Base-by-base conservation (phyloP, 1,140 invertebrate species). In the Drosophila tani region DNA sequence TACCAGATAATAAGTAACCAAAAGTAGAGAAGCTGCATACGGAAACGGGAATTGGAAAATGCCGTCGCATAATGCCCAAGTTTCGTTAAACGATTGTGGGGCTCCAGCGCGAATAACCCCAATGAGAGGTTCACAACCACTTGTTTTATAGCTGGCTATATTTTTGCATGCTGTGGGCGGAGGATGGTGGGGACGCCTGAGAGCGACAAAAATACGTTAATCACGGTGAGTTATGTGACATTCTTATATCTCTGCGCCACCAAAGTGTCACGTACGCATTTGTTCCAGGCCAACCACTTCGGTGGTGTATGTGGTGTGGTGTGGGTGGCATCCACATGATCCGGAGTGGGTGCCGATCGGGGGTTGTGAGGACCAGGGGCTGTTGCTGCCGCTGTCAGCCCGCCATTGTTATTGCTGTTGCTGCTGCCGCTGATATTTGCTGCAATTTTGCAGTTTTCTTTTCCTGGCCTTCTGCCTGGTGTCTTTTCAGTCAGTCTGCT, bases 191-290 rank as follows among this genome's bases (percentile, higher is more conserved):
- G 27, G 15, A 27, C 49, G 56, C 56, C 29, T 58, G 65, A 79
- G 64, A 69, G 78, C 78, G 73, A 75, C 74, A 90, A 81, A 80
- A 88, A 90, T 81, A 88, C 84, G 84, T 88, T 88, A 88, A 88
- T 88, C 85, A 88, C 85, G 81, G 75, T 88, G 84, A 88, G 84
- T 88, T 88, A 88, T 88, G 84, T 90, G 84, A 88, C 85, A 73
- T 79, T 85, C 81, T 81, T 88, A 88, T 88, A 88, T 88, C 84
- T 88, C 85, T 88, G 81, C 82, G 81, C 85, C 85, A 90, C 85
- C 85, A 85, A 87, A 88, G 85, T 90, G 85, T 88, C 85, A 88
- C 85, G 85, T 90, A 85, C 85, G 85, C 85, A 88, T 88, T 88
- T 90, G 85, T 82, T 88, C 67, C 78, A 73, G 57, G 66, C 78